Base-by-base conservation (phyloP, 2,113 vertebrate genomes). In the Dinomys branickii region DNA sequence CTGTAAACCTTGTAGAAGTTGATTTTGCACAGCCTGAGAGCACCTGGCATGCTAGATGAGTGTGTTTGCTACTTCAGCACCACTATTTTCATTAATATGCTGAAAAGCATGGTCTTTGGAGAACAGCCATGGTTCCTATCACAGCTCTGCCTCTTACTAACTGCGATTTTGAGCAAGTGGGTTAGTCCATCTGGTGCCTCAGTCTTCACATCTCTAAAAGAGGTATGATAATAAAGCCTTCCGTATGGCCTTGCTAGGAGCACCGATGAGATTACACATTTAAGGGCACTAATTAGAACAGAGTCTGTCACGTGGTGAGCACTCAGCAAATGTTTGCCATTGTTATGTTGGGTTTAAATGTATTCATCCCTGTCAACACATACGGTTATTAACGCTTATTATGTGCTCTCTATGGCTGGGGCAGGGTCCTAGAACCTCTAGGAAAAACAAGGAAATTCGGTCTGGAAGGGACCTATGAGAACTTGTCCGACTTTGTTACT, bases 141-240 rank as follows among this genome's bases (percentile, higher is more conserved):
- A 4, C 44, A 91, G n/a, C 26, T 94, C 52, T 85, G 35, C 61
- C 20, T 90, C 59, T 90, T 65, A 50, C 26, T 83, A 61, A 65
- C 16, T 50, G 9, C 61, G 75, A 6, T 50, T 26, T 22, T 35
- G 44, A 38, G 9, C 80, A 65, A 50, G 13, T 65, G 81, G 71
- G 73, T 91, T 65, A 82, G 59, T 10, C 19, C 19, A 41, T 41
- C 52, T 63, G 14, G 5, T 85, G 52, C 69, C 87, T 95, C 89
- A 75, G 67, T 93, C 95, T 96, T 69, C 67, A 41, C 50, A 28
- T 38, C 44, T 63, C 84, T 93, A 38, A 91, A 54, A 11, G 13
- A 47, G 35, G 13, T 58, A 11, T 5, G 19, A 44, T 54, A 14
- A 58, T 28, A 58, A 24, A 54, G 52, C 13, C 14, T 52, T 81